phyloP scores from a whole-genome alignment of 2,797 vertebrate genomes.

The Xiphorhynchus erythropygius region DNA sequence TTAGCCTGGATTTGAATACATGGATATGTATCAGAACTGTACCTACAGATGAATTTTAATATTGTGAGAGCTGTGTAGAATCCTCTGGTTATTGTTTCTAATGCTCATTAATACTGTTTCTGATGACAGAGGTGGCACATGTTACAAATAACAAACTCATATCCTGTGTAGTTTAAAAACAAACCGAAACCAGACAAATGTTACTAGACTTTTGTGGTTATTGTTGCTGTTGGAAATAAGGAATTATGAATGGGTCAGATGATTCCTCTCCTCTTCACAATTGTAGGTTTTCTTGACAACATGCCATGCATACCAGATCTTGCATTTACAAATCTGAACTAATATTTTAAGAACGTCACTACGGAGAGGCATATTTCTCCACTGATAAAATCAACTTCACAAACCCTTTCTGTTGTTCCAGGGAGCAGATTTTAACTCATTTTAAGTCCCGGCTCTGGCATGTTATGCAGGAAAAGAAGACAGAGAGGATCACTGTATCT shows the following conservation, averaged over 20 bases:
- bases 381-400: background rate
- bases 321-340: background rate
- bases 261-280: background rate
- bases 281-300: background rate
- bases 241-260: background rate
- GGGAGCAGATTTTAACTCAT: background rate
- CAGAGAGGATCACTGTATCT: background rate
- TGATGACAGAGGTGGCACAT: background rate
- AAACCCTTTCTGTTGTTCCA: background rate
- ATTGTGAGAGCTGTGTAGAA: background rate
- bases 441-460: background rate
- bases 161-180: background rate
- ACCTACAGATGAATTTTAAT: background rate
- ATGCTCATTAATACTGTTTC: background rate
- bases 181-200: background rate
- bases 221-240: background rate
- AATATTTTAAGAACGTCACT: background rate
- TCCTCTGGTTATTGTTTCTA: background rate
- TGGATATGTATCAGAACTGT: background rate
- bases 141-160: background rate
- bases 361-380: background rate
- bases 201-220: no score
- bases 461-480: background rate
- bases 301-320: background rate
- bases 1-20: background rate